Percentiles rank a stretch among this genome's conserved stretches.
These are phyloP conservation scores for Drosophila guanche DNA, from an alignment of 1,140 invertebrate species.

Conservation along the genomic window DNA sequence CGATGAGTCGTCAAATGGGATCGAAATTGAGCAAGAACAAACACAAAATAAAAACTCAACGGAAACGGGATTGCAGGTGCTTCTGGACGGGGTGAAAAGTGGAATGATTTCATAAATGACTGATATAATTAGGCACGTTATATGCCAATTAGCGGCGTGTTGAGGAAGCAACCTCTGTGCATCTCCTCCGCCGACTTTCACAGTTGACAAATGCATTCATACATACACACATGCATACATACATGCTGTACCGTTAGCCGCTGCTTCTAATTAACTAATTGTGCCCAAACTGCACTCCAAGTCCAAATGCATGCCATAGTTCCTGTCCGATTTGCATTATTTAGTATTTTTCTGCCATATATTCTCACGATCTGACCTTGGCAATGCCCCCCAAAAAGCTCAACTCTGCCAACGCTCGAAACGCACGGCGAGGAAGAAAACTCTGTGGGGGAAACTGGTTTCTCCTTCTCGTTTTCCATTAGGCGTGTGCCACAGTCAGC, in stretches of 20 bases:
- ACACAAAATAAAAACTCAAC: slow-evolving; percentile 20
- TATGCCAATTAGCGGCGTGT: slow-evolving; percentile 75
- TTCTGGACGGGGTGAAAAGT: slow-evolving; percentile 44
- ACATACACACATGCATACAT: too few relatives aligned
- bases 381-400: slow-evolving; percentile 47
- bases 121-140: slow-evolving; percentile 75
- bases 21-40: slow-evolving; percentile 43
- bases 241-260: slow-evolving; percentile 62
- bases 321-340: slow-evolving; percentile 58
- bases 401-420: background rate
- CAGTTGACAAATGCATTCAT: slow-evolving; percentile 33
- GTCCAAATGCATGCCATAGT: slow-evolving; percentile 46
- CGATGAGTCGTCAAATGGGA: slow-evolving; percentile 31
- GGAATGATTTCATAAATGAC: slow-evolving; percentile 53
- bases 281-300: slow-evolving; percentile 57
- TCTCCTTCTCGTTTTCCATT: slow-evolving; percentile 33
- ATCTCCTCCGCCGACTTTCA: slow-evolving; percentile 49
- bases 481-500: slow-evolving; percentile 13
- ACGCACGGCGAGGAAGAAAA: slow-evolving; percentile 63
- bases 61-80: slow-evolving; percentile 30
- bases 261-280: slow-evolving; percentile 67
- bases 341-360: slow-evolving; percentile 10
- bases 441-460: slow-evolving; percentile 61
- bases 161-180: slow-evolving; percentile 62
- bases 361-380: slow-evolving; percentile 72